Conservation (phyloP, 64 coral and sea anemone genomes). For the Astreopora myriophthalma region DNA sequence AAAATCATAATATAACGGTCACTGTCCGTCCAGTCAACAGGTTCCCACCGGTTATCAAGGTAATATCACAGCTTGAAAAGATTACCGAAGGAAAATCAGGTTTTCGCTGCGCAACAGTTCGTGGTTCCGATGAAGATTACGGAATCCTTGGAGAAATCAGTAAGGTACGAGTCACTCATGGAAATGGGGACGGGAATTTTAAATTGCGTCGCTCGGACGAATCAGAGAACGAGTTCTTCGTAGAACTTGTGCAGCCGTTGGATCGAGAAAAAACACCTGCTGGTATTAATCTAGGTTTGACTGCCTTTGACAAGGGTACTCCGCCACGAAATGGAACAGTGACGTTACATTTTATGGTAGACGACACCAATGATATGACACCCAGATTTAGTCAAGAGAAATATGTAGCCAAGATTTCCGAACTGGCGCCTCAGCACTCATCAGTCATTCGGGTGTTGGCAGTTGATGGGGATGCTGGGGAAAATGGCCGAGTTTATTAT, state of each 20-base stretch:
- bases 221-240: background rate
- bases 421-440: conserved; percentile 27
- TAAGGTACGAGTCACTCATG: conserved; percentile 41
- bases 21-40: conserved; percentile 52
- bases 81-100: conserved; percentile 45
- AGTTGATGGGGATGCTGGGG: conserved; percentile 61
- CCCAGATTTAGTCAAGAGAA: conserved; percentile 54
- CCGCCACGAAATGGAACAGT: conserved; percentile 51
- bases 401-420: conserved; percentile 38
- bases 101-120: conserved; percentile 41
- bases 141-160: conserved; percentile 45
- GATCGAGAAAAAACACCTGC: conserved; percentile 17
- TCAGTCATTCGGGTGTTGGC: conserved; percentile 62
- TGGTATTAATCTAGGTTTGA: conserved; percentile 45
- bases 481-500: conserved; percentile 72
- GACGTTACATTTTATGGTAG: conserved; percentile 36
- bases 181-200: conserved; percentile 39
- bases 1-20: conserved; percentile 41
- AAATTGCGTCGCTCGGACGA: conserved; percentile 20
- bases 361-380: conserved; percentile 68
- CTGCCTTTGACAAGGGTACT: conserved; percentile 71
- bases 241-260: conserved; percentile 25
- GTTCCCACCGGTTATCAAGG: conserved; percentile 80
- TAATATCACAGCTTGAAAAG: conserved; percentile 61
- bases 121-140: conserved; percentile 57